These are phyloP conservation scores for Palloptera scutellata DNA, from an alignment of 2,888 invertebrate species.

Conservation along the genomic window DNA sequence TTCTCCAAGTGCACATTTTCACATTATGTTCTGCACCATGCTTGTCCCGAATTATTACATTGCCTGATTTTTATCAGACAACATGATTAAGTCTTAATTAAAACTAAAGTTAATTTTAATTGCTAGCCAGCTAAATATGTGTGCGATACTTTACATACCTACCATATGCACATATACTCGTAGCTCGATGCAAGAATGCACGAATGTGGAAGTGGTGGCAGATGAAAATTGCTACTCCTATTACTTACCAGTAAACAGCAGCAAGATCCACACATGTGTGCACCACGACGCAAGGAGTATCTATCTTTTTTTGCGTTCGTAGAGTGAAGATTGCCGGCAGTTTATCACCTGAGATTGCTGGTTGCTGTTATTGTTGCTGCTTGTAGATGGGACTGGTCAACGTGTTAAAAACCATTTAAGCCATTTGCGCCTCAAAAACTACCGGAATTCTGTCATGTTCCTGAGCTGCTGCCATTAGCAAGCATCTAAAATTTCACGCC, in stretches of 20 bases:
- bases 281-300: too few species aligned
- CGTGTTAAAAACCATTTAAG: conserved; percentile 15
- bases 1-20: too few species aligned
- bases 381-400: conserved; percentile 3
- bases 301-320: too few species aligned
- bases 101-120: conserved; percentile 33
- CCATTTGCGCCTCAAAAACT: conserved; percentile 8
- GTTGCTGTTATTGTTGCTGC: conserved; percentile 13
- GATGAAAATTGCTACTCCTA: not conserved
- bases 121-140: too few species aligned
- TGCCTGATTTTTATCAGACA: conserved; percentile 51
- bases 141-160: too few species aligned
- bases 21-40: too few species aligned
- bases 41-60: not conserved
- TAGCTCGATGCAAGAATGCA: too few species aligned
- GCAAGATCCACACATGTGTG: not conserved
- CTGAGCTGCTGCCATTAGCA: conserved; percentile 2
- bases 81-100: conserved; percentile 61
- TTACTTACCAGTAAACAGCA: conserved; percentile 10
- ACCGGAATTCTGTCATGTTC: conserved; percentile 20
- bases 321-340: not conserved
- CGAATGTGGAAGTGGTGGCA: too few species aligned
- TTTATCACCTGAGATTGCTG: conserved; percentile 6
- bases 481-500: conserved; percentile 32
- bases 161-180: too few species aligned